These are phyloP conservation scores for Diachasma alloeum DNA, from an alignment of 1,140 invertebrate genomes.

Conservation along the genomic window DNA sequence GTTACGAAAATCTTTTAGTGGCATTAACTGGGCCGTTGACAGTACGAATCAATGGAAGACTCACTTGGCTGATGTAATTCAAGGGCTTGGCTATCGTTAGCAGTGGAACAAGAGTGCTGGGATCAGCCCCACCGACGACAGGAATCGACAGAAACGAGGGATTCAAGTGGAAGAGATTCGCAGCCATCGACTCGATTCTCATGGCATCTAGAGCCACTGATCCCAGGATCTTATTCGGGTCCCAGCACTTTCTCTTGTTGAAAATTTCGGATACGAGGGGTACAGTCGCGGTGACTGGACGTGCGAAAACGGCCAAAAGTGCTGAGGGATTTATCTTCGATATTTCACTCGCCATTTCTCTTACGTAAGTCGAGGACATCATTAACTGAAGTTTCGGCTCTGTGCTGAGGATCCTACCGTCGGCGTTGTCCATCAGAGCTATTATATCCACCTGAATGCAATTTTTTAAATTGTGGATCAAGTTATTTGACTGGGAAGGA, in stretches of 20 bases:
- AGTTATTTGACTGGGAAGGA: constrained; percentile 1
- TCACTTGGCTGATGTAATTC: constrained; percentile 45
- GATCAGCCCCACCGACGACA: constrained; percentile 53
- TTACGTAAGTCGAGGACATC: constrained; percentile 39
- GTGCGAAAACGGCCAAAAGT: constrained; percentile 49
- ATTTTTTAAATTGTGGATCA: not conserved
- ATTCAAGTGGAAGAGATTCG: constrained; percentile 47
- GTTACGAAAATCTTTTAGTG: too few relatives aligned
- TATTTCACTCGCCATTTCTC: constrained; percentile 43
- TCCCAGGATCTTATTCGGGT: constrained; percentile 52
- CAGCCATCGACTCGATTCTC: constrained; percentile 46
- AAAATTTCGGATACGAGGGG: constrained; percentile 52
- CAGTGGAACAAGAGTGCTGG: constrained; percentile 48
- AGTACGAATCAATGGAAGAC: constrained; percentile 5
- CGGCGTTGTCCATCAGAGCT: constrained; percentile 52
- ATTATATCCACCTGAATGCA: constrained; percentile 44
- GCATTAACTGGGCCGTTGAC: too few relatives aligned
- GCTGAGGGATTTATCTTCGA: constrained; percentile 42
- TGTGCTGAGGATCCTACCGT: constrained; percentile 35
- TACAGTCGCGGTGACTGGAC: constrained; percentile 51
- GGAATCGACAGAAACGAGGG: constrained; percentile 47
- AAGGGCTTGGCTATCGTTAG: constrained; percentile 45
- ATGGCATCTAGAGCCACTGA: constrained; percentile 45
- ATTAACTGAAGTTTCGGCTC: constrained; percentile 40
- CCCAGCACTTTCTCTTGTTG: constrained; percentile 39